Evolutionary conservation across 2,888 invertebrate genomes (phyloP), one percentile per base, ranked within the genome.

Genomic region (Cryptocephalus moraei): DNA sequence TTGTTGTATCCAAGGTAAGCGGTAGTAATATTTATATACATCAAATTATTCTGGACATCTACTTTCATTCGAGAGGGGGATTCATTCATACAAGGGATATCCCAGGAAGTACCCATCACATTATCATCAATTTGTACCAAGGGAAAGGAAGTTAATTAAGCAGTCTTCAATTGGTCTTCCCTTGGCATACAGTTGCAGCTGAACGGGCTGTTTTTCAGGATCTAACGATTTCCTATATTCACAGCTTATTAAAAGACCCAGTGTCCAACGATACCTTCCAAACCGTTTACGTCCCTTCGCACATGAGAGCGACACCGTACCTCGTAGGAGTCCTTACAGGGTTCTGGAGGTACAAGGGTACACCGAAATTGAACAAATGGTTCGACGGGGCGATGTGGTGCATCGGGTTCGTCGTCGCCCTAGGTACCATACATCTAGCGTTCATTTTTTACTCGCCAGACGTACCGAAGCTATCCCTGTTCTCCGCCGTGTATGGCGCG

Each of bases 391-490:
- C 55, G 9, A 59, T 58, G 1, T 64, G 64, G 64, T 47, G 55
- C 10, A 31, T 57, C 8, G 49, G 56, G 39, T 14, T 56, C n/a
- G 48, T 57, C 11, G 42, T 56, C 9, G 47, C 51, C 12, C 42
- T 52, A 36, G 47, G 41, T 6, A 59, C 61, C 1, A 44, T 64
- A 9, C 62, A 62, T 45, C 55, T 59, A 6, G 62, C 60, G 2
- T 62, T 60, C 51, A 55, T 63, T 14, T 66, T 67, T 47, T 67
- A 66, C 47, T 43, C 60, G n/a, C 62, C 63, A 0, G 55, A 54
- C 8, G 50, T 56, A 40, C 45, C 52, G 8, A 60, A 59, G 32
- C 52, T 56, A 43, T 52, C 58, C 0, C 14, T 63, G 1, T 49
- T 59, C 14, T 55, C 61, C 1, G 63, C 64, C 1, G 40, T 63